Evolutionary conservation across 2,113 vertebrate genomes (phyloP).

Genomic region (Tachycineta bicolor): DNA sequence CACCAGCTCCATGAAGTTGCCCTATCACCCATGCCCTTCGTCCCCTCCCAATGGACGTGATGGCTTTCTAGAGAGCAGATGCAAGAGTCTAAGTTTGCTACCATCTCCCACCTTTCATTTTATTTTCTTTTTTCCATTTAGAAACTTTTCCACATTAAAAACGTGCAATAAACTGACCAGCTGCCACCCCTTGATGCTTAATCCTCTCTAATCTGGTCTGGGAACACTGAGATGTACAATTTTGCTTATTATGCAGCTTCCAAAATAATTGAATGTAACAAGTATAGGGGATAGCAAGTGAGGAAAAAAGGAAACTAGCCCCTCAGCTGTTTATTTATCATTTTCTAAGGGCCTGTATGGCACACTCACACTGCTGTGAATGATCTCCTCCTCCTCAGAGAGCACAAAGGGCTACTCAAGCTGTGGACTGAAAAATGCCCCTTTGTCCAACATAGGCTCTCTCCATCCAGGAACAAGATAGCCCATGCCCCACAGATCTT

Average conservation of each 20-base stretch:
- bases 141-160: slow-evolving; percentile 66
- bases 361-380: neutral
- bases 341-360: neutral
- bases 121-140: slow-evolving; percentile 53
- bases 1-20: neutral
- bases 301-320: neutral
- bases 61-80: slow-evolving; percentile 3
- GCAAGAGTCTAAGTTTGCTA: neutral
- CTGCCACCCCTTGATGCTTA: slow-evolving; percentile 69
- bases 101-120: neutral
- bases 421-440: neutral
- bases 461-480: neutral
- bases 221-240: slow-evolving; percentile 57
- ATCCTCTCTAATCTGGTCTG: slow-evolving; percentile 67
- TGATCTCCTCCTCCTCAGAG: neutral
- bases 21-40: neutral
- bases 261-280: slow-evolving; percentile 27
- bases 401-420: neutral
- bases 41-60: neutral
- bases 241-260: slow-evolving; percentile 41
- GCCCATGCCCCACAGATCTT: neutral
- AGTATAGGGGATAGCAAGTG: neutral
- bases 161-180: slow-evolving; percentile 70
- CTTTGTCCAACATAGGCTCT: neutral
- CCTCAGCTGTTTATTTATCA: neutral